A percentile compares a stretch with the other conserved stretches of the same genome.
Conservation (phyloP, 1,140 invertebrate species). For the Camponotus vicinus region DNA sequence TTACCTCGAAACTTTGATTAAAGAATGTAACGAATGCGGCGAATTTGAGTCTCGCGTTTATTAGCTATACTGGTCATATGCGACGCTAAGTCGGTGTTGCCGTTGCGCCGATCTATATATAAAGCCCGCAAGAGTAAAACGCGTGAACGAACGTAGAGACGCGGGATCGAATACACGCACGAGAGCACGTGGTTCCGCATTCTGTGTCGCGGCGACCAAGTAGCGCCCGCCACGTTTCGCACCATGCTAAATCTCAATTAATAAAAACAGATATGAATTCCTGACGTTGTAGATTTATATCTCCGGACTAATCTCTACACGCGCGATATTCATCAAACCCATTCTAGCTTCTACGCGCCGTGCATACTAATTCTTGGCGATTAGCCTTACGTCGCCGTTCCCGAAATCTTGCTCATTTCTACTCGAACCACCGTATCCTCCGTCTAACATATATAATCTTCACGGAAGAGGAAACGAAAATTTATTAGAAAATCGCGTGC, state of each 20-base stretch:
- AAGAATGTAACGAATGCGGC: background rate
- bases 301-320: conserved; percentile 42
- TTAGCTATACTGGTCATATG: background rate
- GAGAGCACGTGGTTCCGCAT: conserved; percentile 60
- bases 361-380: conserved; percentile 18
- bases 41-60: conserved; percentile 23
- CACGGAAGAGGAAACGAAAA: background rate
- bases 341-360: background rate
- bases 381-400: conserved; percentile 15
- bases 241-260: conserved; percentile 51
- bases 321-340: conserved; percentile 36
- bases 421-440: too few relatives aligned
- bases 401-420: conserved; percentile 4
- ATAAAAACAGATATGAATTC: conserved; percentile 43
- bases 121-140: conserved; percentile 25
- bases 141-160: conserved; percentile 34
- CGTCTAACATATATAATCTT: background rate
- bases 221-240: conserved; percentile 28
- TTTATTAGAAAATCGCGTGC: background rate
- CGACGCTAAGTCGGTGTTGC: conserved; percentile 45
- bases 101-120: conserved; percentile 44
- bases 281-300: conserved; percentile 16
- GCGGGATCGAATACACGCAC: conserved; percentile 15
- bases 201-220: conserved; percentile 43
- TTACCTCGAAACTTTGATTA: background rate